Conservation (phyloP, 2,888 invertebrate genomes). For the Flabesymbios commensalis region DNA sequence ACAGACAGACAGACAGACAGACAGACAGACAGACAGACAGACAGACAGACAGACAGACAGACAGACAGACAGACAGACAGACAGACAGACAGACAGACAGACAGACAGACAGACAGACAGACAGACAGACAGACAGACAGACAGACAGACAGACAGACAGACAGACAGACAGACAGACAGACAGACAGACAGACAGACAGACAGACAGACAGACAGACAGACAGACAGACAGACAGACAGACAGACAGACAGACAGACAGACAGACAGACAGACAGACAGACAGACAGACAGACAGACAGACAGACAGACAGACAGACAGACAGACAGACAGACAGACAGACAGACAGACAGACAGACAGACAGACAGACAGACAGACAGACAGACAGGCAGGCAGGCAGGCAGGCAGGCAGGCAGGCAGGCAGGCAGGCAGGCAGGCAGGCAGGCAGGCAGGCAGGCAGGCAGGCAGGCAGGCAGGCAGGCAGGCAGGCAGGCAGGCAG, state of each 20-base stretch:
- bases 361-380: too few relatives aligned
- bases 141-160: constrained; percentile 14
- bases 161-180: constrained; percentile 12
- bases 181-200: constrained; percentile 4
- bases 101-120: constrained; percentile 8
- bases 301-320: too few relatives aligned
- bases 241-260: constrained; percentile 6
- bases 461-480: too few relatives aligned
- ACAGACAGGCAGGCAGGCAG: too few relatives aligned
- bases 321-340: too few relatives aligned
- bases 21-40: neutral
- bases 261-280: neutral
- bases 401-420: too few relatives aligned
- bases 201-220: constrained; percentile 6
- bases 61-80: neutral
- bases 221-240: constrained; percentile 5
- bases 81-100: constrained; percentile 3
- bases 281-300: too few relatives aligned
- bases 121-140: constrained; percentile 7
- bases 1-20: neutral
- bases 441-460: too few relatives aligned
- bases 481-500: too few relatives aligned
- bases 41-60: neutral
- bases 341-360: too few relatives aligned
- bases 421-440: too few relatives aligned